Evolutionary conservation across 2,113 vertebrate species (phyloP).

Genomic region (Rhagologus leucostigma): DNA sequence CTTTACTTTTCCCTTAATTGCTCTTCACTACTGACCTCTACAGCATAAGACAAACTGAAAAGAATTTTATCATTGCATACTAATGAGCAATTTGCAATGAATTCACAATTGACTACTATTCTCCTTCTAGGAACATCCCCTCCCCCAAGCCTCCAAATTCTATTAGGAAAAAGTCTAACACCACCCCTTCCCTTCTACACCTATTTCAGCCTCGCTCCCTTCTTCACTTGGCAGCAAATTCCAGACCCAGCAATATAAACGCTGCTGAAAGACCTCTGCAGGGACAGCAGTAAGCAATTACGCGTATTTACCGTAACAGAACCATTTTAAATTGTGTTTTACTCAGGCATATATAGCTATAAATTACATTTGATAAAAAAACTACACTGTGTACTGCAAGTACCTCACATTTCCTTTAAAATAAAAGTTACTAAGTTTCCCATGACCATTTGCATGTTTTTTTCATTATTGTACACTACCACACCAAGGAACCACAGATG

Average conservation of each 20-base stretch:
- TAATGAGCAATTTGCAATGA: neutral
- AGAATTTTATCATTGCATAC: neutral
- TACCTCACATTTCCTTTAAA: conserved; percentile 17
- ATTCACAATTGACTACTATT: neutral
- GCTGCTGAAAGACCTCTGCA: neutral
- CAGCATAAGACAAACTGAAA: neutral
- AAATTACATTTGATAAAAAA: neutral
- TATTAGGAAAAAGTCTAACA: neutral
- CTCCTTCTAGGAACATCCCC: neutral
- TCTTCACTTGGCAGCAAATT: neutral
- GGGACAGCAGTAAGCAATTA: neutral
- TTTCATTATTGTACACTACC: conserved; percentile 54
- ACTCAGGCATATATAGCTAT: neutral
- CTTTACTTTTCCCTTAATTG: neutral
- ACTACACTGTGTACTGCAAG: neutral
- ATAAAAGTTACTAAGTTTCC: conserved; percentile 23
- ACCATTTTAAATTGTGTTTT: neutral
- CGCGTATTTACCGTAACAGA: neutral
- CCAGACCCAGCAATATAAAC: neutral
- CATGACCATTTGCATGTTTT: conserved; percentile 44
- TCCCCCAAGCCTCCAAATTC: neutral
- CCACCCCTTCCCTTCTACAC: neutral
- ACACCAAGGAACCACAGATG: conserved; percentile 64
- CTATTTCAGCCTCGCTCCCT: neutral
- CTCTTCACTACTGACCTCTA: neutral